Base-by-base conservation (phyloP, 1,140 invertebrate species). In the Scylla paramamosain region DNA sequence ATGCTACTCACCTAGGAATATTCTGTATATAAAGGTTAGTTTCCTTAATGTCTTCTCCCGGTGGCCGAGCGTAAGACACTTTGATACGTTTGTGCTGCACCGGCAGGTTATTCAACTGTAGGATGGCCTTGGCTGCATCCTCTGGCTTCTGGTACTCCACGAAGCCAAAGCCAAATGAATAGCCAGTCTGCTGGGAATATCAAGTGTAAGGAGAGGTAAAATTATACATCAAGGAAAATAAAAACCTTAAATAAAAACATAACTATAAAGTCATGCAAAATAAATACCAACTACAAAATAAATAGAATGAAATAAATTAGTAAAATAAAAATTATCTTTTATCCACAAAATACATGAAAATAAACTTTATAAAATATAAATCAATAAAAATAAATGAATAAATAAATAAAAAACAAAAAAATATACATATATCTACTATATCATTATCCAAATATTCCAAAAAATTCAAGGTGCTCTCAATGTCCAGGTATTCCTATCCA, bases 91-190 rank as follows among this genome's bases (percentile, higher is more conserved):
- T 99, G 97, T 99, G 98, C 96, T 98, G 98, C 67, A 99, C 97
- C 97, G 98, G 98, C 95, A 98, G 98, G 32, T 99, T 99, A 97
- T 99, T 99, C 95, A 99, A 97, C 10, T 98, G 98, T 96, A 98
- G 97, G 95, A 99, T 99, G 46, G 99, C 99, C 96, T 98, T 98
- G 77, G 98, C 97, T 31, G 99, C 99, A 97, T 99, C 98, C 96
- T 98, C 98, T 95, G 98, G 98, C 96, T 98, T 98, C 46, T 98
- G 97, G 97, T 98, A 99, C 97, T 99, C 99, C 28, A 99, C 99
- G 97, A 99, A 99, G 29, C 99, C 99, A 97, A 99, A 99, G 25
- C 99, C 99, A 97, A 99, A 99, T 97, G 98, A 99, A 97, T 99
- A 99, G 32, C 98, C 98, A 97, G 99, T 99, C 97, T 98, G 97